Percentiles rank a stretch among this genome's conserved stretches.
These are phyloP conservation scores for Trochalopteron elliotii DNA, from an alignment of 2,113 vertebrate species.

Conservation along the genomic window DNA sequence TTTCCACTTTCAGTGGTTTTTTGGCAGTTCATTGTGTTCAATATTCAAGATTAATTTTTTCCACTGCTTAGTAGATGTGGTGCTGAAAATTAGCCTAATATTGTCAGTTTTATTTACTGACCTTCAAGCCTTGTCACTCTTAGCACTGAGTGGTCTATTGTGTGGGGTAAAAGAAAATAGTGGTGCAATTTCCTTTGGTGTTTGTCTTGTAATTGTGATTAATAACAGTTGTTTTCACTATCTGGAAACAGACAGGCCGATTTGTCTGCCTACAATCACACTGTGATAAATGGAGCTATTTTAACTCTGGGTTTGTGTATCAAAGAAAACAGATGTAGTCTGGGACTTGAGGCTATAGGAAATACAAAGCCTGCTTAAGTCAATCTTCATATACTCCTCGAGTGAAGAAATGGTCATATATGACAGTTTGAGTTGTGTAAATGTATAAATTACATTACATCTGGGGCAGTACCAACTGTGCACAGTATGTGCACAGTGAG, in stretches of 20 bases:
- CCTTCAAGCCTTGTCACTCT: conserved; percentile 82
- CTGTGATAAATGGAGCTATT: conserved; percentile 96
- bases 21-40: background rate
- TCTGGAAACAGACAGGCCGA: conserved; percentile 92
- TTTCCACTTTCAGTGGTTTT: background rate
- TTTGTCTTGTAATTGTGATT: conserved; percentile 99
- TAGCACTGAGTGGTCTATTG: conserved; percentile 65
- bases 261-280: conserved; percentile 97
- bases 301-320: conserved; percentile 90
- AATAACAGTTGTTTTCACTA: conserved; percentile 92
- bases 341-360: conserved; percentile 85
- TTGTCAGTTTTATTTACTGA: conserved; percentile 80
- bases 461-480: background rate
- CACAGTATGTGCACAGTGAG: background rate
- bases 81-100: conserved; percentile 73
- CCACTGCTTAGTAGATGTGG: conserved; percentile 41
- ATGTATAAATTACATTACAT: conserved; percentile 35
- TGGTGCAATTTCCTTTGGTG: conserved; percentile 82
- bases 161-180: conserved; percentile 74
- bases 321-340: conserved; percentile 98
- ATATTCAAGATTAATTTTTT: conserved; percentile 12
- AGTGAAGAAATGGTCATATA: conserved; percentile 65
- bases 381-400: conserved; percentile 67
- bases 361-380: conserved; percentile 85
- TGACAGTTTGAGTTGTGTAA: conserved; percentile 27